Conservation (phyloP, 2,113 vertebrate species). For the Pelvicachromis taeniatus region DNA sequence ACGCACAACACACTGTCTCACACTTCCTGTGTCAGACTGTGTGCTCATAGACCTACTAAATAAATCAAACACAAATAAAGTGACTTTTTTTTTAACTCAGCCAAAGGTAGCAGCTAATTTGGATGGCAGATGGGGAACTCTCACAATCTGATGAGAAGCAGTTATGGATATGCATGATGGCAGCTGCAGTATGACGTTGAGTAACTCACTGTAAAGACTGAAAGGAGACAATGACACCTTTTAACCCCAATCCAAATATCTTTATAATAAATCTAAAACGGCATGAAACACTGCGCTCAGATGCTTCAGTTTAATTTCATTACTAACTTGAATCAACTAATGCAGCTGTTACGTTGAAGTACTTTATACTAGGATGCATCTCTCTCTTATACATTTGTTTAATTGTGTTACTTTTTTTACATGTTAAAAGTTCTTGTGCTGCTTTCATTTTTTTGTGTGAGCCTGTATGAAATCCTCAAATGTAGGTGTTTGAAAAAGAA, state of each 20-base stretch:
- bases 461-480: background rate
- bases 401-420: background rate
- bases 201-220: background rate
- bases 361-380: background rate
- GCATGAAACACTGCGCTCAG: background rate
- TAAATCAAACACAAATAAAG: background rate
- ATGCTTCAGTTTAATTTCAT: background rate
- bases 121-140: background rate
- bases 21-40: background rate
- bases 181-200: background rate
- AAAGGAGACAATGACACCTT: background rate
- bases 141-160: background rate
- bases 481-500: background rate
- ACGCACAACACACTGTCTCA: background rate
- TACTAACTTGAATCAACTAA: background rate
- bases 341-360: background rate
- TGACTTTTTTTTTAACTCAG: background rate
- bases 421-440: background rate
- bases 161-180: background rate
- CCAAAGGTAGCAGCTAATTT: background rate
- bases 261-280: background rate
- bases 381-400: background rate
- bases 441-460: background rate
- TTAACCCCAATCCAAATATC: conserved; percentile 7
- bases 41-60: background rate